A percentile compares a stretch with the other conserved stretches of the same genome.
phyloP scores from a whole-genome alignment of 2,113 vertebrate genomes.

The Amblyopsis rosae region DNA sequence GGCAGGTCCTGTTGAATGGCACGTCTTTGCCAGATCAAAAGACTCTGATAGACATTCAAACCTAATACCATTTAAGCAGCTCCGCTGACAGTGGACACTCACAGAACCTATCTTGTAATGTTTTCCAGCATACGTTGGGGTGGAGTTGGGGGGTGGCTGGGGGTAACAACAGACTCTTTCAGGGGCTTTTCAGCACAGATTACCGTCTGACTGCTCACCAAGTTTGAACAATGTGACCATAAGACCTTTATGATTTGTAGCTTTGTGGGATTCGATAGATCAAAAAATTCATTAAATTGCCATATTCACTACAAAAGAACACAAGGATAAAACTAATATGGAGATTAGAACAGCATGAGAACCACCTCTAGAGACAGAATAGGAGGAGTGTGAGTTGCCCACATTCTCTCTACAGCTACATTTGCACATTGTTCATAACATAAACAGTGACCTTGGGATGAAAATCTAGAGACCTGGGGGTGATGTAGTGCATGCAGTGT shows the following conservation, averaged over 20 bases:
- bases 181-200: conserved; percentile 63
- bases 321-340: conserved; percentile 25
- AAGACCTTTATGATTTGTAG: conserved; percentile 61
- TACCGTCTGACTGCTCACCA: conserved; percentile 54
- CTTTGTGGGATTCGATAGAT: conserved; percentile 54
- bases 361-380: conserved; percentile 31
- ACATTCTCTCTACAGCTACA: no score
- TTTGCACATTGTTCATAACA: no score
- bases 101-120: conserved; percentile 60
- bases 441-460: not conserved
- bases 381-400: conserved; percentile 2
- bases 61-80: conserved; percentile 51
- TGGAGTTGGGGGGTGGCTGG: conserved; percentile 18
- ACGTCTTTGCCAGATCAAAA: conserved; percentile 30
- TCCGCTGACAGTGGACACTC: conserved; percentile 54
- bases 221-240: conserved; percentile 66
- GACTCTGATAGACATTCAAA: conserved; percentile 52
- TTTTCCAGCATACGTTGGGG: conserved; percentile 34
- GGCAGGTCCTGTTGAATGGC: conserved; percentile 15
- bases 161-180: conserved; percentile 64
- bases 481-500: no score
- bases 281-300: conserved; percentile 63
- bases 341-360: conserved; percentile 45
- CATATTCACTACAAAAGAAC: conserved; percentile 38
- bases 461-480: not conserved